phyloP scores from a whole-genome alignment of 2,888 invertebrate species.

The Scaptomyza flava region DNA sequence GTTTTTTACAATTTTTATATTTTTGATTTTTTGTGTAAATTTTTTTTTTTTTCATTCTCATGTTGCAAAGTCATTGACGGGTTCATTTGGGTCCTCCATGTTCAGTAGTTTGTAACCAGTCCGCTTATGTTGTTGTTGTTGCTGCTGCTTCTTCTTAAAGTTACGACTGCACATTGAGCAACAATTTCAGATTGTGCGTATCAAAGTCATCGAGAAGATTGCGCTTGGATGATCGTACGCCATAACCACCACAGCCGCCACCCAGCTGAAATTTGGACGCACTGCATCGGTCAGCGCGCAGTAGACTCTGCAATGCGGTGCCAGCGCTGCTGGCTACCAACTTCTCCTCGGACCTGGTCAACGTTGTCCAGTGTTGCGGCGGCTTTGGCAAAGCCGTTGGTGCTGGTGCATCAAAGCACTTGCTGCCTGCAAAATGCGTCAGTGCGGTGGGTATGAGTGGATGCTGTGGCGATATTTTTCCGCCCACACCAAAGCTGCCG shows the following conservation, averaged over 20 bases:
- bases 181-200: constrained; percentile 87
- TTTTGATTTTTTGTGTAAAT: constrained; percentile 61
- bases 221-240: constrained; percentile 81
- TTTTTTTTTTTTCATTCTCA: constrained; percentile 37
- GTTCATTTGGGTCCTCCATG: constrained; percentile 60
- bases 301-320: constrained; percentile 67
- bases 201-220: constrained; percentile 84
- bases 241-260: constrained; percentile 58
- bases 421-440: constrained; percentile 89
- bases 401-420: constrained; percentile 92
- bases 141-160: constrained; percentile 30
- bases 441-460: constrained; percentile 83
- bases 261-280: constrained; percentile 45
- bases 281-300: constrained; percentile 56
- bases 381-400: constrained; percentile 92
- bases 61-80: constrained; percentile 62
- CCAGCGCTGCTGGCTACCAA: constrained; percentile 83
- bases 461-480: constrained; percentile 80
- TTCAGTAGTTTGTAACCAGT: constrained; percentile 30
- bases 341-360: constrained; percentile 81
- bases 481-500: constrained; percentile 41
- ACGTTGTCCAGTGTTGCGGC: constrained; percentile 90
- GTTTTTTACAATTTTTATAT: constrained; percentile 62
- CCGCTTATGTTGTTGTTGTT: constrained; percentile 39
- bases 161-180: constrained; percentile 87